Base-by-base conservation (phyloP, 2,888 invertebrate genomes). In the Rhagophthalmus giganteus region DNA sequence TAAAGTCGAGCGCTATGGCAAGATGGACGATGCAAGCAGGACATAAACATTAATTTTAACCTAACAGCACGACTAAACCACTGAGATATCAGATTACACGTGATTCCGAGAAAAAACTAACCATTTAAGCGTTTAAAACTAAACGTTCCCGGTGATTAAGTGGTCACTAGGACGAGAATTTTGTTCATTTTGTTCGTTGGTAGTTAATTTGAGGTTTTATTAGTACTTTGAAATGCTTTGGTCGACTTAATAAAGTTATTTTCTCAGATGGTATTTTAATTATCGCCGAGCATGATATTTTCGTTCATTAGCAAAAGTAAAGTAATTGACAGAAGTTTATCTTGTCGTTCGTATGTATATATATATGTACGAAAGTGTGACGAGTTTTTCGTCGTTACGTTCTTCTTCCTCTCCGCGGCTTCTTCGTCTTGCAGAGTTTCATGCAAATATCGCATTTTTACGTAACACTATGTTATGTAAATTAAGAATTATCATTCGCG, bases 41-140 rank as follows among this genome's bases (percentile, higher is more conserved):
- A 69, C 73, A 74, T 74, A 75, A 74, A 74, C 75, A 75, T 75
- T 75, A 74, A 75, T 74, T 74, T 74, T 72, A 72, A 72, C 68
- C 69, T 72, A 72, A 72, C 72, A 71, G 70, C 71, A 68, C 66
- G 67, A 63, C 66, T 67, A 63, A 62, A 63, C 64, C 61, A 61
- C 61, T 58, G 63, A 63, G 69, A 72, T 74, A 73, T 73, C 74
- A 73, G 74, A 73, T 73, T 74, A 73, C 74, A 64, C 64, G 66
- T 65, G 68, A 65, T 73, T 70, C 71, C 62, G 59, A 64, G 70
- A 71, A 72, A 73, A 68, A 69, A 63, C 61, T 62, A 60, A 66
- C 65, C 67, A 66, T 66, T 68, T 68, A 68, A 55, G 57, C 55
- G 55, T 55, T 59, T 59, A 54, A 59, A 69, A 63, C 67, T 68